Percentiles rank a stretch among this genome's conserved stretches.
phyloP scores from a whole-genome alignment of 2,888 invertebrate species.

The Celastrina argiolus region DNA sequence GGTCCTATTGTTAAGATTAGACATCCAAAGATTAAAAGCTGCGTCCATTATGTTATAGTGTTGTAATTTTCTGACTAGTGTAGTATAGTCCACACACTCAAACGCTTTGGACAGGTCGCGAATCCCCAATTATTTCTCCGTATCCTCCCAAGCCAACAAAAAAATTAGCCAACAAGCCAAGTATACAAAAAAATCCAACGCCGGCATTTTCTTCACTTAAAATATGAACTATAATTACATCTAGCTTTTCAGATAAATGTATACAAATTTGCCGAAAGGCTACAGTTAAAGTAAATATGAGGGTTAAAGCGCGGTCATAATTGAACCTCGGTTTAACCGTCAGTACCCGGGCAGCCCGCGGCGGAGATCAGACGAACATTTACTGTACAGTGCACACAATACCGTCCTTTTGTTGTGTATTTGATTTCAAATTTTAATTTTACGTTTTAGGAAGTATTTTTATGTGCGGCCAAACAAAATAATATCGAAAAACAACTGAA shows the following conservation, averaged over 20 bases:
- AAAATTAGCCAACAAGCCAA: no score
- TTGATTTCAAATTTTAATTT: background rate
- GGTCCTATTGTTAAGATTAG: no score
- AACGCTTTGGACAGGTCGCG: no score
- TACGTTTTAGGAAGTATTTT: background rate
- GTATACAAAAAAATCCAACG: no score
- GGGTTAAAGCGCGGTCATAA: constrained; percentile 9
- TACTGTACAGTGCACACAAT: background rate
- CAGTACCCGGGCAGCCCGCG: background rate
- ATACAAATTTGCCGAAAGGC: background rate
- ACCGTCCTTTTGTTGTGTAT: constrained; percentile 2
- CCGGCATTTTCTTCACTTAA: background rate
- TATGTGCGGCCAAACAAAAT: background rate
- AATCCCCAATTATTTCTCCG: no score
- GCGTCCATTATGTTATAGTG: no score
- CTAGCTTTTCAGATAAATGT: background rate
- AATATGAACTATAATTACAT: background rate
- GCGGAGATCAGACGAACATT: constrained; percentile 7
- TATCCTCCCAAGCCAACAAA: no score
- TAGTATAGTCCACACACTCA: no score
- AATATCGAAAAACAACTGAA: no score
- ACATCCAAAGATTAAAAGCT: no score
- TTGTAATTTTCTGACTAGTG: no score
- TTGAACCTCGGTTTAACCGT: constrained; percentile 8
- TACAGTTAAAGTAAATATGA: constrained; percentile 2